Evolutionary conservation across 2,113 vertebrate genomes (phyloP), one percentile per base, ranked within the genome.

Genomic region (Entomyzon cyanotis): DNA sequence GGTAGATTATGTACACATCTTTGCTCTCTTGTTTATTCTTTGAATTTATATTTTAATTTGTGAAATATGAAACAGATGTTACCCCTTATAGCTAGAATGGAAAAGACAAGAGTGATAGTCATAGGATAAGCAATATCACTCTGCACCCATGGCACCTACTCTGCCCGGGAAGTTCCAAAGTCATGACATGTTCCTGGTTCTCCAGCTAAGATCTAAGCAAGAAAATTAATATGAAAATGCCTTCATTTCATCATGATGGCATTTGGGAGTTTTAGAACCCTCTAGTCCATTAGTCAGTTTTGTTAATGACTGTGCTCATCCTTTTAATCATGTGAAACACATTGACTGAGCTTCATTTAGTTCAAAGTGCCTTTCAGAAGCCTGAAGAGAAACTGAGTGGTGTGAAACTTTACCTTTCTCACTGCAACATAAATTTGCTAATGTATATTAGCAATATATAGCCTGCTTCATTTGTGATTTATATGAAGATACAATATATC

Each of bases 311-410:
- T 96, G 31, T 96, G 92, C 78, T 97, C 96, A 97, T 97, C 93
- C 94, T 96, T 97, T 97, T 98, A 98, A 98, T 98, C 97, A 98
- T 95, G 92, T 94, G 69, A 94, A 97, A 86, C 91, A 97, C 89
- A 93, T 89, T 97, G 95, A 96, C 90, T 93, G 91, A 97, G 90
- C 64, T 96, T 97, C 96, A 96, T 94, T 97, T 97, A 96, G 89
- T 97, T 98, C 97, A 97, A 98, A 98, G 97, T 98, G 98, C 94
- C 96, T 98, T 98, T 98, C 96, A 97, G 92, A 97, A 96, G 42
- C 64, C 75, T 83, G 95, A 95, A 75, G 33, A 75, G 71, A 96
- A 96, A 94, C 47, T 12, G 37, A 94, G 35, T 89, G 46, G 18
- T 93, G 19, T 74, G 58, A 96, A 97, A 96, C 81, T 93, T 92